Evolutionary conservation across 53 echinoderm and acorn worm species (phyloP).

Genomic region (Temnopleurus reevesii): DNA sequence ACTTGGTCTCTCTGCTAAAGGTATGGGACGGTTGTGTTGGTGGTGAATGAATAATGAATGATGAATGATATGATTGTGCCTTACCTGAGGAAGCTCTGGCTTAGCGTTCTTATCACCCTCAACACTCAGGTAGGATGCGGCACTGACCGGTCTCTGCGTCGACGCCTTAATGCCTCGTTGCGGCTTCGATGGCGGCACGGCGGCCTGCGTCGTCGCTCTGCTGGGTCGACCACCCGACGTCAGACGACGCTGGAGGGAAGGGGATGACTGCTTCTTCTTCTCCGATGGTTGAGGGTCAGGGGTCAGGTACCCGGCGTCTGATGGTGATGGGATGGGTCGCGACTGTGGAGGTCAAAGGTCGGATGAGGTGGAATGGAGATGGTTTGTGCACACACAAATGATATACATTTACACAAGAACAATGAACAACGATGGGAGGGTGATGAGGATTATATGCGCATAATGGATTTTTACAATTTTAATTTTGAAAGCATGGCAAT

Average conservation of each 20-base stretch:
- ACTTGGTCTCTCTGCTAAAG: too few relatives aligned
- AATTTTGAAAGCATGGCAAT: neutral
- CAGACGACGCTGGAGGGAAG: constrained; percentile 29
- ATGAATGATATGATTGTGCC: neutral
- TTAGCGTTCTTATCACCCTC: neutral
- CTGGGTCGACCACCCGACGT: neutral
- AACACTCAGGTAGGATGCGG: constrained; percentile 24
- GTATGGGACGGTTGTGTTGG: too few relatives aligned
- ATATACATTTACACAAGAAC: neutral
- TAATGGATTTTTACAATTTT: neutral
- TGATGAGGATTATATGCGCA: neutral
- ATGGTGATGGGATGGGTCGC: constrained; percentile 6
- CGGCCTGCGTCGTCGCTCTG: neutral
- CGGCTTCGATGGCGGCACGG: neutral
- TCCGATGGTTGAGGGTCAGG: constrained; percentile 16
- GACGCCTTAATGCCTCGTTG: neutral
- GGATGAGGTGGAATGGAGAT: neutral
- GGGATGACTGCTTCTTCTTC: neutral
- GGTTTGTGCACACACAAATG: neutral
- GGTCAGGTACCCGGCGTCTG: neutral
- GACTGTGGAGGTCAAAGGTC: constrained; percentile 37
- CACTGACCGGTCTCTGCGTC: neutral
- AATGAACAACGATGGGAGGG: neutral
- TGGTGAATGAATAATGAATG: too few relatives aligned
- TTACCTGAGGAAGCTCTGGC: constrained; percentile 40